Evolutionary conservation across 2,888 invertebrate species (phyloP).

Genomic region (Branchipolynoe longqiensis): DNA sequence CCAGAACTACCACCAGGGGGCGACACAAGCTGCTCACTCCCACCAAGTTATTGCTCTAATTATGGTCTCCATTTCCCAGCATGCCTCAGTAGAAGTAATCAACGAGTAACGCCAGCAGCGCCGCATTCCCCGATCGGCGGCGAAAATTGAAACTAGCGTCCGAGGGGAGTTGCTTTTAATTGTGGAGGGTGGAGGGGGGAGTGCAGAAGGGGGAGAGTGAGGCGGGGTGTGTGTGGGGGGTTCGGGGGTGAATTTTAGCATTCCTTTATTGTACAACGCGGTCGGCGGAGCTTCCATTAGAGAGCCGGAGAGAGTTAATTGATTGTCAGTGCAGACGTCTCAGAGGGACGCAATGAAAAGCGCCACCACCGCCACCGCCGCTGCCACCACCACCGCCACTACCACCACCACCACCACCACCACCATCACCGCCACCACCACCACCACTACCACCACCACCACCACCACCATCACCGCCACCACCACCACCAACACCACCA

Average conservation of each 20-base stretch:
- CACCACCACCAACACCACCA: no score
- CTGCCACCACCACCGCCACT: no score
- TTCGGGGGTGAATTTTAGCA: conserved; percentile 47
- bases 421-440: no score
- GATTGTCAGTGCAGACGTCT: conserved; percentile 44
- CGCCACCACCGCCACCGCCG: conserved; percentile 27
- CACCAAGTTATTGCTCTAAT: conserved; percentile 53
- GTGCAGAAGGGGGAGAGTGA: no score
- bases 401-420: no score
- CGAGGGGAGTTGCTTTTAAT: conserved; percentile 41
- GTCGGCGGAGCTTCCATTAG: conserved; percentile 31
- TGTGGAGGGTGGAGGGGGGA: no score
- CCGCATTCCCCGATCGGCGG: conserved; percentile 33
- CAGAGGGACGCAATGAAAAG: conserved; percentile 55
- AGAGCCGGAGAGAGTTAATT: conserved; percentile 41
- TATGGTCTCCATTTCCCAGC: conserved; percentile 52
- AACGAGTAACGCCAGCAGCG: conserved; percentile 31
- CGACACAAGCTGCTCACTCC: conserved; percentile 34
- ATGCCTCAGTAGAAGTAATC: conserved; percentile 54
- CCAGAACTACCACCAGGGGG: conserved; percentile 22
- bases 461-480: no score
- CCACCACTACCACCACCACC: no score
- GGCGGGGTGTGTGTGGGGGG: no score
- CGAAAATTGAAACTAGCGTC: conserved; percentile 54
- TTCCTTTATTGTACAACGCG: conserved; percentile 25